Percentiles rank a stretch among this genome's conserved stretches.
phyloP scores from a whole-genome alignment of 1,140 invertebrate genomes.

The Anoplolepis gracilipes region DNA sequence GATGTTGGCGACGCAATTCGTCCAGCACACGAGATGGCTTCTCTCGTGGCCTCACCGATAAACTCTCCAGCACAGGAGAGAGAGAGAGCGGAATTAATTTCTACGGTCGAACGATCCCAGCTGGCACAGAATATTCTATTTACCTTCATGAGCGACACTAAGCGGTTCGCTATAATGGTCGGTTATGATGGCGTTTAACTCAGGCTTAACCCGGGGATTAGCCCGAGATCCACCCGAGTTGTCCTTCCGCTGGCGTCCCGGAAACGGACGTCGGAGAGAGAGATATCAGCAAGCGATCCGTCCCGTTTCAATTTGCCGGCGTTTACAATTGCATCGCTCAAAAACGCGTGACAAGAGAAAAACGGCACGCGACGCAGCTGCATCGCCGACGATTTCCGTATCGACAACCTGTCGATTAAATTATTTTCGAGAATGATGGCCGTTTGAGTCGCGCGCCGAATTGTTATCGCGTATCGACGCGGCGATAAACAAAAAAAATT shows the following conservation, averaged over 20 bases:
- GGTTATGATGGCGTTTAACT: conserved; percentile 71
- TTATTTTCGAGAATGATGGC: conserved; percentile 56
- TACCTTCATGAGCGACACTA: conserved; percentile 69
- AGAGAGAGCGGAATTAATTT: conserved; percentile 68
- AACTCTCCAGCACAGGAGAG: conserved; percentile 20
- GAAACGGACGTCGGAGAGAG: conserved; percentile 56
- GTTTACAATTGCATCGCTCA: conserved; percentile 37
- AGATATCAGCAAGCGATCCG: conserved; percentile 61
- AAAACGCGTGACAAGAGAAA: conserved; percentile 39
- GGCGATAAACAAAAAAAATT: conserved; percentile 59
- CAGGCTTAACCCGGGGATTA: conserved; percentile 71
- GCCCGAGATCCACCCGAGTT: conserved; percentile 31
- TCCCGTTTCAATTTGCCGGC: conserved; percentile 63
- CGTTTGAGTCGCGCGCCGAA: conserved; percentile 26
- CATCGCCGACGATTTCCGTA: conserved; percentile 47
- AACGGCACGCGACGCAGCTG: conserved; percentile 36
- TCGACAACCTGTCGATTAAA: conserved; percentile 56
- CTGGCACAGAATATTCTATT: conserved; percentile 71
- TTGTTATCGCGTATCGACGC: conserved; percentile 18
- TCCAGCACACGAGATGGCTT: conserved; percentile 27
- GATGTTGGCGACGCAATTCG: conserved; percentile 12
- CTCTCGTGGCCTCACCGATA: neutral
- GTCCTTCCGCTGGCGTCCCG: conserved; percentile 53
- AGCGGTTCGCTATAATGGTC: conserved; percentile 67
- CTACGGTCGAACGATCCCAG: conserved; percentile 64